A percentile compares a stretch with the other conserved stretches of the same genome.
Conservation (phyloP, 2,797 vertebrate species). For the Odontamblyopus rebecca region DNA sequence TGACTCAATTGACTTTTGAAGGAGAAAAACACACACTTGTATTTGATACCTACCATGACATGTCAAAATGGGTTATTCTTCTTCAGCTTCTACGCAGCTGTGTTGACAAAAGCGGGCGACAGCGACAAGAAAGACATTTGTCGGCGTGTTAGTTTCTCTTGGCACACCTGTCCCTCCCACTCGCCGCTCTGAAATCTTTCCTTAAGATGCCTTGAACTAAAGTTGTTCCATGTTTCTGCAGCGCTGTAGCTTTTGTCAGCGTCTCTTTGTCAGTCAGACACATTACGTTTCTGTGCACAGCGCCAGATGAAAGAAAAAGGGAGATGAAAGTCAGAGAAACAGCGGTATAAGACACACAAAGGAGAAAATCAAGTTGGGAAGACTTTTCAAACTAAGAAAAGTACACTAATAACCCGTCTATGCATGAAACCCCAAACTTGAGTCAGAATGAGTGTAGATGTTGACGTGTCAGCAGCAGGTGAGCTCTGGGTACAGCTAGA, state of each 20-base stretch:
- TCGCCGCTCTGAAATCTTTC: slow-evolving; percentile 8
- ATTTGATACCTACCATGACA: neutral
- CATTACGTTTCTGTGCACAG: slow-evolving; percentile 9
- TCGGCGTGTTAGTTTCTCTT: slow-evolving; percentile 10
- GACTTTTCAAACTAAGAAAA: neutral
- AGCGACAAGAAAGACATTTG: slow-evolving; percentile 18
- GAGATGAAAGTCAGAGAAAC: slow-evolving; percentile 9
- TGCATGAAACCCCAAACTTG: neutral
- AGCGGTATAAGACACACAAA: slow-evolving; percentile 17
- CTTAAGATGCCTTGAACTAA: slow-evolving; percentile 13
- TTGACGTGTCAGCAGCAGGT: too few relatives aligned
- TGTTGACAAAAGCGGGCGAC: slow-evolving; percentile 23
- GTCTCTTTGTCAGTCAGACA: slow-evolving; percentile 10
- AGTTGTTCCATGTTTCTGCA: neutral
- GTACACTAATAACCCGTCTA: neutral
- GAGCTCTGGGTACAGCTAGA: too few relatives aligned
- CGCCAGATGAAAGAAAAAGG: slow-evolving; percentile 4
- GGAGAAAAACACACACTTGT: neutral
- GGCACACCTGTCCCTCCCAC: slow-evolving; percentile 4
- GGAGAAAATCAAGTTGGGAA: neutral
- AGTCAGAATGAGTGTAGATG: too few relatives aligned
- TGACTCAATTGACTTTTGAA: neutral
- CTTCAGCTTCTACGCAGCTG: neutral
- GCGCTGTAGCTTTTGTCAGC: neutral
- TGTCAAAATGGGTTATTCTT: neutral